phyloP scores from a whole-genome alignment of 2,888 invertebrate species.

The Parapristionchus giblindavisi region DNA sequence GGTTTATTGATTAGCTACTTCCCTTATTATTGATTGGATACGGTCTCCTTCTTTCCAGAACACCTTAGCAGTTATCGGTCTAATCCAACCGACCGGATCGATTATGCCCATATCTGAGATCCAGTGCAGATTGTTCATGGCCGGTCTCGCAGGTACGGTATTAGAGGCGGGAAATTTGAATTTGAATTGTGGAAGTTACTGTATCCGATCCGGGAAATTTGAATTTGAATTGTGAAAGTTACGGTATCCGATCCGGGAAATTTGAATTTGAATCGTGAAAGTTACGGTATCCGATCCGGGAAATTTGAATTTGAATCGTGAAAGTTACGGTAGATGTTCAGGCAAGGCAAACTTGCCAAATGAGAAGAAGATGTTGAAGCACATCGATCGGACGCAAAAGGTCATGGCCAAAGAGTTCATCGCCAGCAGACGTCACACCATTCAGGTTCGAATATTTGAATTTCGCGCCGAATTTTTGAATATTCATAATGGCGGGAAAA shows the following conservation, averaged over 20 bases:
- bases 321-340: constrained; percentile 48
- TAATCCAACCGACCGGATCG: constrained; percentile 71
- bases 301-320: too few relatives aligned
- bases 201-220: too few relatives aligned
- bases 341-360: constrained; percentile 67
- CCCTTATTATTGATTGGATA: too few relatives aligned
- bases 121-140: constrained; percentile 68
- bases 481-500: neutral
- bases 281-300: too few relatives aligned
- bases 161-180: too few relatives aligned
- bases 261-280: neutral
- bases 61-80: constrained; percentile 72
- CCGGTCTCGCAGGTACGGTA: constrained; percentile 48
- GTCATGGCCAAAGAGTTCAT: constrained; percentile 59
- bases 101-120: constrained; percentile 72
- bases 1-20: neutral
- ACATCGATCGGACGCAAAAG: constrained; percentile 65
- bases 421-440: constrained; percentile 70
- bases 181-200: too few relatives aligned
- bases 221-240: neutral
- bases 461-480: neutral
- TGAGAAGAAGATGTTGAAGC: constrained; percentile 69
- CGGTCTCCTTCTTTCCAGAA: constrained; percentile 49
- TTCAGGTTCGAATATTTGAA: constrained; percentile 67
- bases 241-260: neutral